Conservation (phyloP, 2,888 invertebrate genomes). For the Ichneumon xanthorius region DNA sequence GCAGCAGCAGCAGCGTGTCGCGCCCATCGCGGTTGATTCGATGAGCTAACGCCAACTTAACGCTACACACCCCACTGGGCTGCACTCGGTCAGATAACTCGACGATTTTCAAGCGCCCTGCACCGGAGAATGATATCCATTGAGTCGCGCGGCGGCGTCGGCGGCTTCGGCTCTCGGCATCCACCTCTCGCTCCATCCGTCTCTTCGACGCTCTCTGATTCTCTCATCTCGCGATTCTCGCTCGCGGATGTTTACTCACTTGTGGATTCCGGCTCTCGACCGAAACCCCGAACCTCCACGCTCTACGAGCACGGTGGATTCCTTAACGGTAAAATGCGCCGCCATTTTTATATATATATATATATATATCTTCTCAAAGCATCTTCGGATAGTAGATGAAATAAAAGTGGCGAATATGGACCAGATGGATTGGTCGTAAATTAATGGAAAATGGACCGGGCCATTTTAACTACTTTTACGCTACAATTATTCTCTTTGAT, state of each 20-base stretch:
- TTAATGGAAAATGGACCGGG: too few relatives aligned
- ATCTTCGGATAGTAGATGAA: too few relatives aligned
- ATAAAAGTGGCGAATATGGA: too few relatives aligned
- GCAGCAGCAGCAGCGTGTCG: constrained; percentile 70
- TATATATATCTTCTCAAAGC: too few relatives aligned
- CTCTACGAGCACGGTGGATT: not conserved
- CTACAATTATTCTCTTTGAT: too few relatives aligned
- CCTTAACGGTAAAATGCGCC: too few relatives aligned
- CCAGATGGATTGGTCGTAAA: too few relatives aligned
- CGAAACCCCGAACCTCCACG: constrained; percentile 1
- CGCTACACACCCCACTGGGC: constrained; percentile 82
- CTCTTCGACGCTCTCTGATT: constrained; percentile 59
- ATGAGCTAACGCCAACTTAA: constrained; percentile 82
- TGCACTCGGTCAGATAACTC: constrained; percentile 82
- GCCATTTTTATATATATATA: too few relatives aligned
- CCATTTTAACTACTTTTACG: too few relatives aligned
- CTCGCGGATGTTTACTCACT: constrained; percentile 73
- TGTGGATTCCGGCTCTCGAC: constrained; percentile 73
- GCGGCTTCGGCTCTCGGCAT: constrained; percentile 53
- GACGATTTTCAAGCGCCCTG: constrained; percentile 79
- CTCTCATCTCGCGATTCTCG: constrained; percentile 48
- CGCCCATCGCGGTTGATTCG: constrained; percentile 78
- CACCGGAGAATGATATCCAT: constrained; percentile 73
- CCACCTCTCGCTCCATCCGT: constrained; percentile 51
- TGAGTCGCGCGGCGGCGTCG: constrained; percentile 55